Base-by-base conservation (phyloP, 2,113 vertebrate genomes). In the Mobula hypostoma region DNA sequence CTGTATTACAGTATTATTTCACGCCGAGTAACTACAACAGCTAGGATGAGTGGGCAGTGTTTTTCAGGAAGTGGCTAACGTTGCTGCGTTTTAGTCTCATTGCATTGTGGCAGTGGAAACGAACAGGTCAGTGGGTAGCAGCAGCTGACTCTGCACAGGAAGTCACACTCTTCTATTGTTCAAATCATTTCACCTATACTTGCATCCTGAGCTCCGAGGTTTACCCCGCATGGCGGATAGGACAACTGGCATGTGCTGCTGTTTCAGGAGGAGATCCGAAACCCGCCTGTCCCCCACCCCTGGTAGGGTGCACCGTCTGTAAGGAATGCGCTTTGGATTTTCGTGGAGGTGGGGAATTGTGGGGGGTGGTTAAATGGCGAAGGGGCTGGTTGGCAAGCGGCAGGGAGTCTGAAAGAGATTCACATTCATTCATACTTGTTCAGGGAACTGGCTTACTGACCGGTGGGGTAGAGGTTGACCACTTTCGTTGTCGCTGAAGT, bases 41-140 rank as follows among this genome's bases (percentile, higher is more conserved):
- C 48, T 48, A 48, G 48, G 48, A 48, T 48, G 48, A 0, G 11
- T n/a, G 29, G 87, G 61, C 85, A 36, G 14, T 15, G 63, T 61
- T 7, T 91, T 68, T 91, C 61, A 91, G 61, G 87, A 91, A 91
- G 87, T 90, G 61, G 61, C n/a, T 63, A 63, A 66, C 32, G n/a
- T 66, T 8, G 29, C 29, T 32, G 61, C 2, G 1, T 9, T 85
- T 56, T 27, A 27, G 82, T 9, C 82, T 58, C 8, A 24, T 58
- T 8, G 21, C 11, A 21, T 19, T 27, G 48, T 85, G 82, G 48
- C 5, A 58, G 7, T 48, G 48, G 2, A 36, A 79, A 36, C 27
- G 6, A 85, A 40, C 40, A 48, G 21, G 0, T 15, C 1, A 66
- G 1, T 36, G 29, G 61, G 19, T 24, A 12, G 24, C 63, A 8